These are phyloP conservation scores for Hoplodrina ambigua DNA, from an alignment of 2,888 invertebrate species.

Conservation along the genomic window DNA sequence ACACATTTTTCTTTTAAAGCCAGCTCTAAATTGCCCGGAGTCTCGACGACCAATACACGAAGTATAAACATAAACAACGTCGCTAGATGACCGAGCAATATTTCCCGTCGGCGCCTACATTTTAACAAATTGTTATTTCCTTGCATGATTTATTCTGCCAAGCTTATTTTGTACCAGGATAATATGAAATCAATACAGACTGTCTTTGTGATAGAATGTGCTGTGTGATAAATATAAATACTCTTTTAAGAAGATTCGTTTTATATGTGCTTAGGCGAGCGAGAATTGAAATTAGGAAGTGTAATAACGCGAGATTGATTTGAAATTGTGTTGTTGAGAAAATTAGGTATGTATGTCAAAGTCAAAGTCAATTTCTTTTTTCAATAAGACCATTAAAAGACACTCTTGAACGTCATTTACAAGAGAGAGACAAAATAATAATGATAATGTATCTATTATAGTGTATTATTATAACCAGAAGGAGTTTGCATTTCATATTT, in stretches of 20 bases:
- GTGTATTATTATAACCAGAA: too few relatives aligned
- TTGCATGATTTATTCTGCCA: slow-evolving; percentile 62
- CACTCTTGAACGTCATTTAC: too few relatives aligned
- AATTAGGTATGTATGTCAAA: neutral
- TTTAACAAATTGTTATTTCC: slow-evolving; percentile 63
- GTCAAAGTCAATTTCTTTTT: too few relatives aligned
- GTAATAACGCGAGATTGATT: slow-evolving; percentile 17
- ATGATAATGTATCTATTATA: too few relatives aligned
- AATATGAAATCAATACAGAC: slow-evolving; percentile 62
- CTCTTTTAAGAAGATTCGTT: slow-evolving; percentile 18
- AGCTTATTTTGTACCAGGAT: slow-evolving; percentile 59
- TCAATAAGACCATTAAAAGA: too few relatives aligned
- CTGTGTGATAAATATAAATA: slow-evolving; percentile 20
- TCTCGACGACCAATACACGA: slow-evolving; percentile 31
- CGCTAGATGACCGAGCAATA: slow-evolving; percentile 54
- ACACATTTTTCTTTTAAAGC: slow-evolving; percentile 21
- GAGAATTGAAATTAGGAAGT: slow-evolving; percentile 25
- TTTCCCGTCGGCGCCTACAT: slow-evolving; percentile 53
- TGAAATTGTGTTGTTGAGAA: slow-evolving; percentile 23
- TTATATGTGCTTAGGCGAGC: slow-evolving; percentile 4
- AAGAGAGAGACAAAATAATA: too few relatives aligned
- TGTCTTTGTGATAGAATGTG: slow-evolving; percentile 37
- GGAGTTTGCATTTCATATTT: neutral
- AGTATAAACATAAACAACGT: slow-evolving; percentile 35
- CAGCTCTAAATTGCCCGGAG: slow-evolving; percentile 19